Percentiles rank a stretch among this genome's conserved stretches.
Conservation (phyloP, 1,140 invertebrate species). For the Diabrotica virgifera region DNA sequence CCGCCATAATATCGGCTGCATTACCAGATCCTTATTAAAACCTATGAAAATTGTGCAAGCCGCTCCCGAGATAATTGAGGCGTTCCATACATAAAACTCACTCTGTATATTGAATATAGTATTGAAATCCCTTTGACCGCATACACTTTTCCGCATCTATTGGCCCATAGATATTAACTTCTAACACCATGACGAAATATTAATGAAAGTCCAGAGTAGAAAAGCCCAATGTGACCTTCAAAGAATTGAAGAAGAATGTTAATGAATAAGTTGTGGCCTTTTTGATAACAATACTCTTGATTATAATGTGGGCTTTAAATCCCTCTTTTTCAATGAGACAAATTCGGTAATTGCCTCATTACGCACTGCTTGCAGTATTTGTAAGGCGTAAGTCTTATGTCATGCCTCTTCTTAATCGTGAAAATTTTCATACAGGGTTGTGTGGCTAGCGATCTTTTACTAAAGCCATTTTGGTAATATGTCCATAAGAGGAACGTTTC, state of each 20-base stretch:
- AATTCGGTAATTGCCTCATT: slow-evolving; percentile 11
- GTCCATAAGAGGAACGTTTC: too few relatives aligned
- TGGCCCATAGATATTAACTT: background rate
- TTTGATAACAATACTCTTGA: slow-evolving; percentile 3
- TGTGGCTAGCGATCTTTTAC: background rate
- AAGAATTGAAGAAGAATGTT: background rate
- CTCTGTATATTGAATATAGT: too few relatives aligned
- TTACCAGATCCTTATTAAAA: too few relatives aligned
- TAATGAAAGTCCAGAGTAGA: background rate
- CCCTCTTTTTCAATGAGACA: slow-evolving; percentile 11
- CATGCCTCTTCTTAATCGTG: background rate
- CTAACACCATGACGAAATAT: background rate
- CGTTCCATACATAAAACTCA: too few relatives aligned
- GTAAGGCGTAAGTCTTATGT: slow-evolving; percentile 13
- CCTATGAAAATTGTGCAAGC: too few relatives aligned
- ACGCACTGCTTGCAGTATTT: background rate
- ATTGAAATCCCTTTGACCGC: background rate
- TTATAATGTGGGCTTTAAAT: slow-evolving; percentile 11
- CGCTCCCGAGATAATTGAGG: too few relatives aligned
- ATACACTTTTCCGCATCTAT: slow-evolving; percentile 1
- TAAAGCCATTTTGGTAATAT: background rate
- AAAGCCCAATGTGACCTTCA: background rate
- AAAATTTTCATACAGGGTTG: too few relatives aligned
- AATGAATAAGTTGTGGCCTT: background rate
- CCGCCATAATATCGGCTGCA: too few relatives aligned